Evolutionary conservation across 1,140 invertebrate genomes (phyloP).

Genomic region (Drosophila seguyi): DNA sequence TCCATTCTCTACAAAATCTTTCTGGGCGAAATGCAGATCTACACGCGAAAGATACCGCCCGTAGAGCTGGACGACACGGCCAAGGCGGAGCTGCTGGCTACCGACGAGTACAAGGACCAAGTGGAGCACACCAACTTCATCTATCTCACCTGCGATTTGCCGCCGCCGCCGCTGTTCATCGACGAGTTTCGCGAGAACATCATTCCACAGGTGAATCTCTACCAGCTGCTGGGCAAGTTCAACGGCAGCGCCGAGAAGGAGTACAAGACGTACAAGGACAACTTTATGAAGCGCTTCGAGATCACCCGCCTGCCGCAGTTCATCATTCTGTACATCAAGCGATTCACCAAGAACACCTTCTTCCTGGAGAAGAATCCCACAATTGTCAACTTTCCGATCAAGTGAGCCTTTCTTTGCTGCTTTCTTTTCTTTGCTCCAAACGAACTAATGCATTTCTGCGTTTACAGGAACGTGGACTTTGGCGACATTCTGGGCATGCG

Average conservation of each 20-base stretch:
- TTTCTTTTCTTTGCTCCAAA: background rate
- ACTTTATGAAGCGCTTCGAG: slow-evolving; percentile 98
- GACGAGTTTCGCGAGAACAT: slow-evolving; percentile 99
- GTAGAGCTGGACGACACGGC: slow-evolving; percentile 96
- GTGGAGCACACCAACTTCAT: slow-evolving; percentile 96
- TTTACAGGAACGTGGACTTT: slow-evolving; percentile 97
- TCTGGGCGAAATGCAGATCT: slow-evolving; percentile 97
- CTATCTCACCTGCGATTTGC: slow-evolving; percentile 98
- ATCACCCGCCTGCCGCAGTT: slow-evolving; percentile 98
- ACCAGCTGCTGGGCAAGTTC: slow-evolving; percentile 97
- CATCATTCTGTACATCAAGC: slow-evolving; percentile 98
- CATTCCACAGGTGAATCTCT: slow-evolving; percentile 98
- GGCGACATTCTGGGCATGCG: slow-evolving; percentile 96
- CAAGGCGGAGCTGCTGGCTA: slow-evolving; percentile 91
- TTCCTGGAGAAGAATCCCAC: slow-evolving; percentile 99
- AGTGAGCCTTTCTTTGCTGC: slow-evolving; percentile 88
- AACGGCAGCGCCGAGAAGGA: slow-evolving; percentile 98
- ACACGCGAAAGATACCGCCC: slow-evolving; percentile 96
- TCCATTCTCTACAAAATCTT: slow-evolving; percentile 98
- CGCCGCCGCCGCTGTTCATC: slow-evolving; percentile 97
- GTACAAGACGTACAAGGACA: slow-evolving; percentile 99
- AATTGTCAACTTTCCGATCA: slow-evolving; percentile 99
- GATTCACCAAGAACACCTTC: slow-evolving; percentile 99
- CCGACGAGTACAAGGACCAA: slow-evolving; percentile 95
- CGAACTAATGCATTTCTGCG: background rate